Evolutionary conservation across 2,113 vertebrate genomes (phyloP), one percentile per base, ranked within the genome.

Genomic region (Triplophysa rosa): DNA sequence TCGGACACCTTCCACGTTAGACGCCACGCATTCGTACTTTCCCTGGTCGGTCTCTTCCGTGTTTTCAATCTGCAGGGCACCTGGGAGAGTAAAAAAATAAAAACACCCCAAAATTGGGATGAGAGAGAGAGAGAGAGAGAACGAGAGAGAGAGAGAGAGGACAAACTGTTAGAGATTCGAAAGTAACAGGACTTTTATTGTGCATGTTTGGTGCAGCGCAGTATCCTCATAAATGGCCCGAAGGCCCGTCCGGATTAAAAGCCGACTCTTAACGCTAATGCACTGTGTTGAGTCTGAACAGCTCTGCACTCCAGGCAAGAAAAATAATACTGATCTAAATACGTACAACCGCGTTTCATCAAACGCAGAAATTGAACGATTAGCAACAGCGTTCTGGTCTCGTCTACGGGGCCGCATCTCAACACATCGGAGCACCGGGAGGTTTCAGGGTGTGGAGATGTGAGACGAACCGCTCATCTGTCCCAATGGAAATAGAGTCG

Each of bases 11-110:
- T 97, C 97, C 83, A 94, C 94, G 87, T 99, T 99, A 92, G 95
- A 96, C 84, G 98, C 98, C 88, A 99, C 98, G 4, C 98, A 99
- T 86, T 99, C 98, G 23, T 99, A 99, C 88, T 99, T 99, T 90
- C 98, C 98, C 93, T 99, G 98, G 92, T 99, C 98, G 0, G 97
- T 98, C 92, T 99, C 98, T 87, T 99, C 98, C 5, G 96, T 99
- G 94, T 97, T 98, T 86, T 99, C 97, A 0, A 99, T 99, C 94
- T 99, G 97, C 89, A 99, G 93, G 86, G 97, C 98, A 89, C 98
- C 98, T 97, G 93, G 82, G 87, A 83, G 89, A 81, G 59, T 6
- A 33, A n/a, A 83, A 64, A 81, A 29, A 82, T 63, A 81, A 83
- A 66, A 90, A 87, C 79, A 74, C 87, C 63, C 12, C 45, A 84